Evolutionary conservation across 2,888 invertebrate species (phyloP).

Genomic region (Noctua janthe): DNA sequence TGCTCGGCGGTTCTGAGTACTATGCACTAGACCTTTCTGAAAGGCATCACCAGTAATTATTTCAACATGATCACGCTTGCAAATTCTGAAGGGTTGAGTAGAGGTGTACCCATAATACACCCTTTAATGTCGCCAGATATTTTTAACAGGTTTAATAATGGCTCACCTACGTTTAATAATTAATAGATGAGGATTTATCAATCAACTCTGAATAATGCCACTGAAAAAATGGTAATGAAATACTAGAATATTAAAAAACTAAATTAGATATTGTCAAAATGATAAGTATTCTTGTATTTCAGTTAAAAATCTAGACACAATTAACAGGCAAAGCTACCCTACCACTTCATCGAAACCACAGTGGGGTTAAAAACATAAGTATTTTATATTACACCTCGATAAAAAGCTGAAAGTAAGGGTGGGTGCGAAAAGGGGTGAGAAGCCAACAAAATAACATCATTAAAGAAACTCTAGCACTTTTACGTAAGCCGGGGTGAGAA

Average conservation of each 20-base stretch:
- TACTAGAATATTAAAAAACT: too few species aligned
- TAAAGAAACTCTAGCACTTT: conserved; percentile 55
- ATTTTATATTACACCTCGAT: conserved; percentile 17
- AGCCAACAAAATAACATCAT: conserved; percentile 57
- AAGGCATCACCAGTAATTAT: not conserved
- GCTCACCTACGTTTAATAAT: too few species aligned
- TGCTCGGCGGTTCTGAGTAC: too few species aligned
- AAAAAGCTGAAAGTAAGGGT: conserved; percentile 24
- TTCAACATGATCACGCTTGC: not conserved
- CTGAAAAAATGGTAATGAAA: too few species aligned
- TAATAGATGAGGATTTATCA: too few species aligned
- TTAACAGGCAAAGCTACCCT: not conserved
- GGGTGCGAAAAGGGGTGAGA: conserved; percentile 54
- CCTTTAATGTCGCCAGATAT: not conserved
- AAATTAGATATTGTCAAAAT: too few species aligned
- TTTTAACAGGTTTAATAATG: not conserved
- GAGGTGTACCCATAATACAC: not conserved
- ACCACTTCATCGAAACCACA: not conserved
- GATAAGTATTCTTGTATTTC: too few species aligned
- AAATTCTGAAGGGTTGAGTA: not conserved
- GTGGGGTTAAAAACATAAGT: conserved; percentile 16
- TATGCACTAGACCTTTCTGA: not conserved
- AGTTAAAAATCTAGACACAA: not conserved
- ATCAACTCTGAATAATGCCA: too few species aligned
- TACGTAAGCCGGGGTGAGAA: conserved; percentile 50